Evolutionary conservation across 2,888 invertebrate species (phyloP), one percentile per base, ranked within the genome.

Genomic region (Achlya flavicornis): DNA sequence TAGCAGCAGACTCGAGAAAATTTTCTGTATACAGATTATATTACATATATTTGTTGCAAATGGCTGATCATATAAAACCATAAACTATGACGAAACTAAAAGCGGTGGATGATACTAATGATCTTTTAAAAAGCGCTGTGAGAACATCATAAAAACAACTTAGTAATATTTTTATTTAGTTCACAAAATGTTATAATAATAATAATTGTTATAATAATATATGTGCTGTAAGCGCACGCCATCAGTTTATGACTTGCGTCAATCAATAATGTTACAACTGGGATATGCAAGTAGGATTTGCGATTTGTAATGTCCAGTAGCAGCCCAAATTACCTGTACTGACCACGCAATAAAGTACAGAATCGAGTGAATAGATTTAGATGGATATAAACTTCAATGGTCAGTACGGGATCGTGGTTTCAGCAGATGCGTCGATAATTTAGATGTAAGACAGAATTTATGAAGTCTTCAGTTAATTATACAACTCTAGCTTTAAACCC

Each of bases 201-300:
- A n/a, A n/a, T n/a, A n/a, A n/a, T n/a, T n/a, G n/a, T n/a, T n/a
- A n/a, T n/a, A n/a, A n/a, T n/a, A n/a, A n/a, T n/a, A n/a, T n/a
- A n/a, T n/a, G n/a, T n/a, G n/a, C n/a, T n/a, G n/a, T n/a, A n/a
- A 38, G 38, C 38, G 38, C 10, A 8, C 71, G 76, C 79, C 72
- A 60, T 38, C 33, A 69, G 65, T 77, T 73, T 63, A 8, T 73
- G 61, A 65, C 74, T 76, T 80, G 32, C 8, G 53, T 66, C 74
- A 67, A 41, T 66, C 72, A 72, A 73, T 77, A 73, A 83, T 85
- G 84, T 87, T 86, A 88, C 86, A 83, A 80, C 86, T 76, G 79
- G 79, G 83, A 83, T 81, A 82, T 81, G 79, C 81, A 79, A 85
- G 80, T 80, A 80, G 79, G 79, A 80, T 84, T 81, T 81, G 78